Evolutionary conservation across 2,888 invertebrate genomes (phyloP).

Genomic region (Epistrophella euchroma): DNA sequence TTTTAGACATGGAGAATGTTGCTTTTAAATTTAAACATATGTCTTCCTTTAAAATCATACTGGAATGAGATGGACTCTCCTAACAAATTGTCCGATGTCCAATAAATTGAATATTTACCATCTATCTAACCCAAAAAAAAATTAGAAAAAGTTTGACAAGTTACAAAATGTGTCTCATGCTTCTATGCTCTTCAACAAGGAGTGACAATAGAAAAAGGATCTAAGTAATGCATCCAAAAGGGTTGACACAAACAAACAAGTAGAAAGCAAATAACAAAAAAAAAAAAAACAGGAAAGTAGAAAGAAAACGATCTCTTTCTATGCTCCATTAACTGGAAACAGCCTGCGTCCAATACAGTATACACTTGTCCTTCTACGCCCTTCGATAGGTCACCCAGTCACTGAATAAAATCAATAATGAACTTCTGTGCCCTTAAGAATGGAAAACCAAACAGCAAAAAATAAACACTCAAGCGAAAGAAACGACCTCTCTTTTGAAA

Average conservation of each 20-base stretch:
- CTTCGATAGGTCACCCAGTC: constrained; percentile 58
- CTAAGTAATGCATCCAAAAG: constrained; percentile 31
- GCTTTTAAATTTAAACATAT: constrained; percentile 45
- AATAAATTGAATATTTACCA: constrained; percentile 72
- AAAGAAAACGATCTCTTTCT: constrained; percentile 49
- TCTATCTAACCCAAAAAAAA: constrained; percentile 25
- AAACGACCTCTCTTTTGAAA: constrained; percentile 47
- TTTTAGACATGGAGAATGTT: not conserved
- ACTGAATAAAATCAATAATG: constrained; percentile 67
- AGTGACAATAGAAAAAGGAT: constrained; percentile 14
- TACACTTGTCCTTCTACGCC: constrained; percentile 40
- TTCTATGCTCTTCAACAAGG: constrained; percentile 14
- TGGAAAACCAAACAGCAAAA: not conserved
- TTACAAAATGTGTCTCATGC: constrained; percentile 16
- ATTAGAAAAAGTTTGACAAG: constrained; percentile 49
- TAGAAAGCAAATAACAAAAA: constrained; percentile 20
- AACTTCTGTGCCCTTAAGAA: constrained; percentile 32
- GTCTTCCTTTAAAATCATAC: constrained; percentile 14
- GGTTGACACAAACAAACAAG: constrained; percentile 27
- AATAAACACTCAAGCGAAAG: constrained; percentile 39
- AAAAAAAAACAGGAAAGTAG: constrained; percentile 13
- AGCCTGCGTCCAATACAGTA: constrained; percentile 62
- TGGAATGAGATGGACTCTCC: constrained; percentile 18
- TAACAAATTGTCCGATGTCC: constrained; percentile 51
- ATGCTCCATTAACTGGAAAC: constrained; percentile 71